These are phyloP conservation scores for Cataglyphis hispanica DNA, from an alignment of 1,140 invertebrate genomes.

Conservation along the genomic window DNA sequence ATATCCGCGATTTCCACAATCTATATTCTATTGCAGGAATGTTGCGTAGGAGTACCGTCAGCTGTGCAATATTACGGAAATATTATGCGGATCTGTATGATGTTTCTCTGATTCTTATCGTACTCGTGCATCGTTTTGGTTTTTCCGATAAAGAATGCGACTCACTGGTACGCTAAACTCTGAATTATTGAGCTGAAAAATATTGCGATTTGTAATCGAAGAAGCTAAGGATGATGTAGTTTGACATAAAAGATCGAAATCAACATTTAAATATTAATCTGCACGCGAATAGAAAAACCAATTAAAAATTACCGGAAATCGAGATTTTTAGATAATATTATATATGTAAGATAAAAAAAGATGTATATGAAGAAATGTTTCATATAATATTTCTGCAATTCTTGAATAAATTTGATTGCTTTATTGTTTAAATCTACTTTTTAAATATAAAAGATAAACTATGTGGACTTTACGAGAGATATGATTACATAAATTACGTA, in stretches of 20 bases:
- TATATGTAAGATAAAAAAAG: not conserved
- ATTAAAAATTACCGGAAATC: too few species aligned
- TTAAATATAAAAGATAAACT: not conserved
- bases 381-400: not conserved
- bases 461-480: not conserved
- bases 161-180: slow-evolving; percentile 40
- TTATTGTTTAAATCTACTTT: not conserved
- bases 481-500: slow-evolving; percentile 1
- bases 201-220: not conserved
- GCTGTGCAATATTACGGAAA: slow-evolving; percentile 42
- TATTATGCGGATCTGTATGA: slow-evolving; percentile 7
- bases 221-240: slow-evolving; percentile 5
- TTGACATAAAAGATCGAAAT: not conserved
- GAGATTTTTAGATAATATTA: not conserved
- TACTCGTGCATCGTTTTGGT: not conserved
- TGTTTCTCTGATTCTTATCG: slow-evolving; percentile 22
- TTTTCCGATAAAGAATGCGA: not conserved
- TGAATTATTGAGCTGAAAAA: slow-evolving; percentile 55
- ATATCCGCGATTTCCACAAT: slow-evolving; percentile 38
- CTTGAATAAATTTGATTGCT: not conserved
- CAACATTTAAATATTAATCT: not conserved
- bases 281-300: not conserved
- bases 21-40: slow-evolving; percentile 14
- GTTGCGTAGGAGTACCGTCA: slow-evolving; percentile 46
- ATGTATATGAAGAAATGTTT: not conserved